Evolutionary conservation across 2,113 vertebrate genomes (phyloP).

Genomic region (Madoqua kirkii): DNA sequence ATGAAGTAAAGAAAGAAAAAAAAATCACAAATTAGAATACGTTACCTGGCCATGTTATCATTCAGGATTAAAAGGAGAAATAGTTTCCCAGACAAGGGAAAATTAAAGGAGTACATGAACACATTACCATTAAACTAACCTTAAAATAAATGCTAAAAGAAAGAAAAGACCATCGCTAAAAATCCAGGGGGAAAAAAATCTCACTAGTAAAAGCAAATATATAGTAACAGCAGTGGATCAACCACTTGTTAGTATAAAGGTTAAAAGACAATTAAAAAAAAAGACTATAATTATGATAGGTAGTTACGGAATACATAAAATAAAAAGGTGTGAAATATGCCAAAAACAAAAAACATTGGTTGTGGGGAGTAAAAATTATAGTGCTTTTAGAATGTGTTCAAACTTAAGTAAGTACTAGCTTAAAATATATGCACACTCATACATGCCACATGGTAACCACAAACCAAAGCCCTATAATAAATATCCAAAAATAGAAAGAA

Average conservation of each 20-base stretch:
- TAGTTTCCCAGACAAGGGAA: neutral
- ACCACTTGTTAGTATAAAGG: neutral
- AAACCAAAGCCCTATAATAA: neutral
- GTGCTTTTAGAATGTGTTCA: neutral
- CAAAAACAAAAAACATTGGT: neutral
- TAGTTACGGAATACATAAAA: neutral
- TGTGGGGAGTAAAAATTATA: neutral
- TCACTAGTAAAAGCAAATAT: neutral
- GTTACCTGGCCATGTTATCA: neutral
- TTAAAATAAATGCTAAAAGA: neutral
- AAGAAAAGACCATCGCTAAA: neutral
- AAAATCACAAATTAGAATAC: neutral
- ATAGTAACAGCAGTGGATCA: neutral
- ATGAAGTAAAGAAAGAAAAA: too few species aligned
- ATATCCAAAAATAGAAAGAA: neutral
- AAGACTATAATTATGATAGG: neutral
- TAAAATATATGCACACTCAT: neutral
- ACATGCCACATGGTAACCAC: neutral
- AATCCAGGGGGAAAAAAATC: neutral
- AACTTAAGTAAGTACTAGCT: neutral
- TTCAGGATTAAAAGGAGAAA: neutral
- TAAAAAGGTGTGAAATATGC: neutral
- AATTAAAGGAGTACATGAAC: neutral
- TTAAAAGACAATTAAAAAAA: neutral
- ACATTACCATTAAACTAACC: neutral